Base-by-base conservation (phyloP, 2,888 invertebrate genomes). In the Tortricodes alternella region DNA sequence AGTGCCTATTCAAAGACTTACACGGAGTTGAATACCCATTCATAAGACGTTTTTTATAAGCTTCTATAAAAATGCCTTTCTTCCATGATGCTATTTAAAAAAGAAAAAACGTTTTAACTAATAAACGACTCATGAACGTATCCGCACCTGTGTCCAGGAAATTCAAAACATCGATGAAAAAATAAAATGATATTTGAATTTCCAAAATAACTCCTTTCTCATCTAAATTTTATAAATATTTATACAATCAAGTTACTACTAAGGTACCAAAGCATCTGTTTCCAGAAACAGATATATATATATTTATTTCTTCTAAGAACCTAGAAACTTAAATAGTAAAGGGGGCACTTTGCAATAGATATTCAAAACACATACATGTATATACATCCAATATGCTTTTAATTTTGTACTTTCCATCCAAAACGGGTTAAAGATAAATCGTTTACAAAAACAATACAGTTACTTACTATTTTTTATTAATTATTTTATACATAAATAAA, bases 401-500 rank as follows among this genome's bases (percentile, higher is more conserved):
- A 48, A 49, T 56, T 56, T 56, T 56, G 50, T 56, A 56, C 56
- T 56, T 56, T 53, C 19, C 29, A 37, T 56, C 50, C 56, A 56
- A 56, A 56, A 56, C 50, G 44, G 56, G 56, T 56, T 9, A 24
- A 34, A 34, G 43, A 43, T 27, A 11, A 34, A 15, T 41, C 43
- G 37, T 53, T 43, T 34, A 70, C 67, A 70, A 66, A 60, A 60
- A 50, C 56, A 56, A 50, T 49, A n/a, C 18, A 49, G 41, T 43
- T 56, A 56, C 49, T 49, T 56, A 44, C 55, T 49, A 56, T 49
- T 49, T 43, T 62, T 63, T 64, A 53, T 64, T 66, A 70, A 63
- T 66, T 29, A 43, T 49, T 55, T 59, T 46, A 70, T 74, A 75
- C 67, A 77, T 77, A 80, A 80, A 80, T 74, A 78, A 74, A 77